Conservation (phyloP, 2,888 invertebrate genomes). For the Coenonympha glycerion region DNA sequence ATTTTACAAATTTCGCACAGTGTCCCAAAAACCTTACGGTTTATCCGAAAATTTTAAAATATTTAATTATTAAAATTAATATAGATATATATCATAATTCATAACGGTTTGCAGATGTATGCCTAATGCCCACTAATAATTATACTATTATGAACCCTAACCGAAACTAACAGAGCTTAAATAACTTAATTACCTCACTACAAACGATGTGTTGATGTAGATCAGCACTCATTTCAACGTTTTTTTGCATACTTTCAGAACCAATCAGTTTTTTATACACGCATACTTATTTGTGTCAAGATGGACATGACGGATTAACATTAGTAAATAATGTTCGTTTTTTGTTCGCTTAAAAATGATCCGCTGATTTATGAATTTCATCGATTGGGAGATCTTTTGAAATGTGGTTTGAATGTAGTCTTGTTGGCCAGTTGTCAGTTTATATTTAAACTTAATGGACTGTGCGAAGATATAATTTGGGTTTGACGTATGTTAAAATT, state of each 20-base stretch:
- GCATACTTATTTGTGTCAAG: conserved; percentile 25
- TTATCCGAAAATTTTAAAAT: no score
- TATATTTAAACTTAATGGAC: neutral
- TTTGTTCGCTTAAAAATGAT: conserved; percentile 2
- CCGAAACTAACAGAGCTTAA: conserved; percentile 1
- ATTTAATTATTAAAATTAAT: conserved; percentile 27
- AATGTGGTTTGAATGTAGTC: conserved; percentile 7
- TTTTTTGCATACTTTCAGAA: conserved; percentile 22
- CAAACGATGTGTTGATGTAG: conserved; percentile 15
- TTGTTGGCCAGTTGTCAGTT: neutral
- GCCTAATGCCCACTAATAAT: neutral
- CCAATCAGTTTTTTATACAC: conserved; percentile 24
- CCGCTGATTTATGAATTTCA: conserved; percentile 13
- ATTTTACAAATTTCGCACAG: no score
- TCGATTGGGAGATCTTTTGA: conserved; percentile 12
- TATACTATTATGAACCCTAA: conserved; percentile 8
- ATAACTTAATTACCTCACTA: neutral
- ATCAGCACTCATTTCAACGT: conserved; percentile 23
- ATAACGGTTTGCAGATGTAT: conserved; percentile 25
- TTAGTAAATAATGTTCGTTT: conserved; percentile 21
- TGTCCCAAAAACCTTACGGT: no score
- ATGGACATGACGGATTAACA: conserved; percentile 23
- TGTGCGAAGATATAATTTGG: neutral
- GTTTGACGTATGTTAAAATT: neutral
- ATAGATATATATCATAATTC: no score